Percentiles rank a stretch among this genome's conserved stretches.
These are phyloP conservation scores for Aphelinus atriplicis DNA, from an alignment of 1,140 invertebrate species.

Conservation along the genomic window DNA sequence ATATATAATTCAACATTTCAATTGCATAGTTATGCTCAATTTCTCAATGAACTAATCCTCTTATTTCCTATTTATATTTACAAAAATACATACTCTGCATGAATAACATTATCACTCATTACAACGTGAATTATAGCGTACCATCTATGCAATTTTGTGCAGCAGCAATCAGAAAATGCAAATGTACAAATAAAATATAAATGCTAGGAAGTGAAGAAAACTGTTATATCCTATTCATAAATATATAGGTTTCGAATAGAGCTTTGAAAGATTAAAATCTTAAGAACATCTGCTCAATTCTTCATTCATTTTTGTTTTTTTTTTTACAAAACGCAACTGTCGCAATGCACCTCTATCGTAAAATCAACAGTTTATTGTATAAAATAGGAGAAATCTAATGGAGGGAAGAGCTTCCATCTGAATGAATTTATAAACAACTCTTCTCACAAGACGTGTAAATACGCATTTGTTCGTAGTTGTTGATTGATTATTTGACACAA, in stretches of 20 bases:
- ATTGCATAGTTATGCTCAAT: conserved; percentile 33
- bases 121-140: conserved; percentile 35
- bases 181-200: conserved; percentile 36
- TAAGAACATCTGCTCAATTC: no score
- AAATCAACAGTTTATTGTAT: conserved; percentile 5
- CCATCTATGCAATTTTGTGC: conserved; percentile 33
- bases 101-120: conserved; percentile 37
- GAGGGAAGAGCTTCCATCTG: conserved; percentile 11
- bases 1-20: conserved; percentile 35
- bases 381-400: conserved; percentile 6
- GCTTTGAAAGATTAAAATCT: no score
- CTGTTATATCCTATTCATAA: conserved; percentile 16
- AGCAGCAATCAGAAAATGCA: conserved; percentile 35
- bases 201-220: conserved; percentile 23
- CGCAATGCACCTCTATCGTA: background rate
- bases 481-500: conserved; percentile 32
- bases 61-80: conserved; percentile 36
- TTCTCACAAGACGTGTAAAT: conserved; percentile 14
- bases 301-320: background rate
- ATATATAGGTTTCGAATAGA: no score
- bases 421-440: conserved; percentile 27
- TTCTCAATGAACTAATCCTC: conserved; percentile 33
- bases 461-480: conserved; percentile 15
- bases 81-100: conserved; percentile 41
- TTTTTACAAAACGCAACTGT: conserved; percentile 4